Percentiles rank a stretch among this genome's conserved stretches.
These are phyloP conservation scores for Microcebus jonahi DNA, from an alignment of 2,113 vertebrate genomes.

Conservation along the genomic window DNA sequence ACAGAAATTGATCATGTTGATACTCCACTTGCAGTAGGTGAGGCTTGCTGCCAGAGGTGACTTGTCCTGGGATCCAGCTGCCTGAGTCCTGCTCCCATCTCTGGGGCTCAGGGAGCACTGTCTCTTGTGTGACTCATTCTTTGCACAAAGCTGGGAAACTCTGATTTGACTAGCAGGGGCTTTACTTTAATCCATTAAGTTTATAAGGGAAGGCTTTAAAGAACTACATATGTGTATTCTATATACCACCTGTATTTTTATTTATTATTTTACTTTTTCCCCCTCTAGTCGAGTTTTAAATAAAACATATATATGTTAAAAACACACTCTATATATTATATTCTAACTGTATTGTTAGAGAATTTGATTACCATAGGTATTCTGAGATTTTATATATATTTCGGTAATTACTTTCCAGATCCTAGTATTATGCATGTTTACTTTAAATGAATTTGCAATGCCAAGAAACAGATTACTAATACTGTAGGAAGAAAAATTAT, in stretches of 20 bases:
- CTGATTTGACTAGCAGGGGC: neutral
- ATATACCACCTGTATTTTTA: neutral
- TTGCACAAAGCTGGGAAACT: neutral
- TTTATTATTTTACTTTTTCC: neutral
- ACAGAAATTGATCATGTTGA: neutral
- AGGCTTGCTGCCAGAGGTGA: neutral
- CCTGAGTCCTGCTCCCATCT: fast-evolving
- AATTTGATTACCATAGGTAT: neutral
- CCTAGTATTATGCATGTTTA: neutral
- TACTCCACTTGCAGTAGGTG: neutral
- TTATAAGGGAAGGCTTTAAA: neutral
- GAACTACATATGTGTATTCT: neutral
- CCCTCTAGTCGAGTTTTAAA: neutral
- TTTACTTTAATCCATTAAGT: neutral
- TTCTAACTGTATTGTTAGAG: neutral
- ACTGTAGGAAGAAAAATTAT: neutral
- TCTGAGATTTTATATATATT: neutral
- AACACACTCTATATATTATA: neutral
- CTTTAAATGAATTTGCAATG: conserved; percentile 21
- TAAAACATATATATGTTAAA: neutral
- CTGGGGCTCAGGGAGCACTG: neutral
- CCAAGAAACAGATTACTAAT: neutral
- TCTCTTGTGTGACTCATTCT: neutral
- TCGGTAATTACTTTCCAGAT: neutral
- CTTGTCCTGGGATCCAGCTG: neutral